Conservation (phyloP, 2,113 vertebrate genomes). For the Colinus virginianus region DNA sequence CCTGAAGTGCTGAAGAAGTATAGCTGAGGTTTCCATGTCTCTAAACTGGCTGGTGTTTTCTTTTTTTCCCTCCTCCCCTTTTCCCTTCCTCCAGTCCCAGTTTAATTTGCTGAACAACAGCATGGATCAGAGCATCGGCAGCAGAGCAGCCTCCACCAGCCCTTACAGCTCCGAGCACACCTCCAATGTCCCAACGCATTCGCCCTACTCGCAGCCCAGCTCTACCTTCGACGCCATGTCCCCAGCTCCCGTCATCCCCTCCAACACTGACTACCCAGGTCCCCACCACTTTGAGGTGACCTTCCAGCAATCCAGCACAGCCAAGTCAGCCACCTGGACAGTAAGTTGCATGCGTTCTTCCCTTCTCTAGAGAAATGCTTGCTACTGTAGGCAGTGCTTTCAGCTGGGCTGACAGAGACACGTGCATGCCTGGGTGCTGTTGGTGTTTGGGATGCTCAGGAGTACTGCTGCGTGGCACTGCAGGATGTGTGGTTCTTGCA, state of each 20-base stretch:
- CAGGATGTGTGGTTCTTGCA: neutral
- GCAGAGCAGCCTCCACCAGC: constrained; percentile 91
- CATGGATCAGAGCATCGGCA: constrained; percentile 96
- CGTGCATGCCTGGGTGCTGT: accelerated
- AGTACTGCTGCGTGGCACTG: accelerated
- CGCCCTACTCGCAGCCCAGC: constrained; percentile 98
- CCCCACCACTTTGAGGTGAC: constrained; percentile 97
- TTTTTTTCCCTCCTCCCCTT: constrained; percentile 73
- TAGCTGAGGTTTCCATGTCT: constrained; percentile 72
- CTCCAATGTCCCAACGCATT: constrained; percentile 93
- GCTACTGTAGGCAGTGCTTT: accelerated
- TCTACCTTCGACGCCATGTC: constrained; percentile 98
- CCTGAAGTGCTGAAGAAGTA: constrained; percentile 69
- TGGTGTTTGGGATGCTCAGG: neutral
- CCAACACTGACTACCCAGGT: constrained; percentile 97
- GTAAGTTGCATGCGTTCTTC: constrained; percentile 82
- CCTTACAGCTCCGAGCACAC: constrained; percentile 96
- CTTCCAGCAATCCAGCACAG: constrained; percentile 99
- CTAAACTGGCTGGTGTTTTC: constrained; percentile 83
- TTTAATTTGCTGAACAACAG: constrained; percentile 98
- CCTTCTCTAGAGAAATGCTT: neutral
- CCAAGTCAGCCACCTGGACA: constrained; percentile 99
- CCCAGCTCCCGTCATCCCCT: constrained; percentile 95
- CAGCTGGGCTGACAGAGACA: accelerated
- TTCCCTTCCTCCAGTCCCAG: constrained; percentile 89